Evolutionary conservation across 2,888 invertebrate species (phyloP), one percentile per base, ranked within the genome.

Genomic region (Chrysolina americana): DNA sequence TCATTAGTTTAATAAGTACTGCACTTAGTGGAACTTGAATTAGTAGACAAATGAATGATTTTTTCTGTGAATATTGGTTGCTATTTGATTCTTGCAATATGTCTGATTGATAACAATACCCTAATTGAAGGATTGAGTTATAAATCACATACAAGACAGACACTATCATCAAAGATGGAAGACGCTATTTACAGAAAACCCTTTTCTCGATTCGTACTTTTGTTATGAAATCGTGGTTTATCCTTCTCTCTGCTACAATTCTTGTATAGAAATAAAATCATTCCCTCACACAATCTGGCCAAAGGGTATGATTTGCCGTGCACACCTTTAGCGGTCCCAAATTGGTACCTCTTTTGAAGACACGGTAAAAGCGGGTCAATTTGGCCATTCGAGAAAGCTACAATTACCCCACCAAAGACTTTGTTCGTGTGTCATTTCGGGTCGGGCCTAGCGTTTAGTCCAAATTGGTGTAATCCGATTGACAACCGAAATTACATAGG

Each of bases 401-500:
- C 75, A 74, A 76, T 78, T 77, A 75, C 72, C 53, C 13, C 70
- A 47, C 71, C 68, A 68, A 68, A 53, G 21, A 19, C 68, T 56
- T 66, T 65, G 68, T 75, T 70, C 75, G 74, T 78, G 76, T 76
- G 73, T 74, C 72, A 74, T 69, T 76, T 23, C 63, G 71, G 41
- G 68, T 28, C 23, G 64, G 64, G 41, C 70, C 64, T 59, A 41
- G 65, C 72, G 66, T 71, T 76, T 78, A 76, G 69, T 65, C 73
- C 69, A 65, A 77, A 77, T 77, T 72, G 76, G 76, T 82, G 79
- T 83, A 83, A 82, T 82, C 80, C 79, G 70, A 81, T 80, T 82
- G 83, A 83, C 83, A 84, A 80, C 80, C 76, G 80, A 83, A 83
- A 84, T 84, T 83, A 84, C 82, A 82, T 77, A 78, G 81, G 78